phyloP scores from a whole-genome alignment of 2,113 vertebrate genomes.

The Anoplopoma fimbria region DNA sequence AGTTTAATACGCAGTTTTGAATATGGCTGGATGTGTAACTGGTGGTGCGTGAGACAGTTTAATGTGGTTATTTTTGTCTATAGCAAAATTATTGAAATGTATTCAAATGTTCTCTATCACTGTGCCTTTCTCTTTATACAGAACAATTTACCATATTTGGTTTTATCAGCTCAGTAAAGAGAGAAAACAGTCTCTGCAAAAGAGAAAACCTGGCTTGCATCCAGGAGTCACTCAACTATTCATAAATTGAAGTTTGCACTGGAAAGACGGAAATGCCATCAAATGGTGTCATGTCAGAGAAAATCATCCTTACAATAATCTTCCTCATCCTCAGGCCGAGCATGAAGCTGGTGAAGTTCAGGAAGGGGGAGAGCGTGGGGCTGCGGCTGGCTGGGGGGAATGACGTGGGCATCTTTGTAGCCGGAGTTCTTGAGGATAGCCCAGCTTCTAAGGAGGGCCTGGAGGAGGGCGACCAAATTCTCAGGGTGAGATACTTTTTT shows the following conservation, averaged over 20 bases:
- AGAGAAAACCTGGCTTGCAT: conserved; percentile 5
- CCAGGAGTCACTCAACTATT: conserved; percentile 8
- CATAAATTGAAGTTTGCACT: conserved; percentile 16
- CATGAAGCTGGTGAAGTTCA: conserved; percentile 99
- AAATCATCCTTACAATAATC: conserved; percentile 11
- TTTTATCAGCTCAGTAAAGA: neutral
- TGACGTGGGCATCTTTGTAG: conserved; percentile 98
- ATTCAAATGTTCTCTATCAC: neutral
- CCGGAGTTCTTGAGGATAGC: conserved; percentile 97
- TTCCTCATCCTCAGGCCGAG: conserved; percentile 87
- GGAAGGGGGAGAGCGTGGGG: conserved; percentile 98
- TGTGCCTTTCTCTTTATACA: neutral
- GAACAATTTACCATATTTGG: neutral
- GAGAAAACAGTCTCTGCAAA: neutral
- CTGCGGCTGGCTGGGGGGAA: conserved; percentile 98
- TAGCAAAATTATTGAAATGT: conserved; percentile 1
- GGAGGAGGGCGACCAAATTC: conserved; percentile 99
- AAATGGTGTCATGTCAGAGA: conserved; percentile 11
- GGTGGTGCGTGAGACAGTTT: neutral
- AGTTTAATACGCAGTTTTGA: conserved; percentile 6
- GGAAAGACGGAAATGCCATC: conserved; percentile 11
- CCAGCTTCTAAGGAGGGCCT: conserved; percentile 98
- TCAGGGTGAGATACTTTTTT: conserved; percentile 89
- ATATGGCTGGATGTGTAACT: neutral
- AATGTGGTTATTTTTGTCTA: neutral